Conservation (phyloP, 2,888 invertebrate species). For the Nymphalis c-album region DNA sequence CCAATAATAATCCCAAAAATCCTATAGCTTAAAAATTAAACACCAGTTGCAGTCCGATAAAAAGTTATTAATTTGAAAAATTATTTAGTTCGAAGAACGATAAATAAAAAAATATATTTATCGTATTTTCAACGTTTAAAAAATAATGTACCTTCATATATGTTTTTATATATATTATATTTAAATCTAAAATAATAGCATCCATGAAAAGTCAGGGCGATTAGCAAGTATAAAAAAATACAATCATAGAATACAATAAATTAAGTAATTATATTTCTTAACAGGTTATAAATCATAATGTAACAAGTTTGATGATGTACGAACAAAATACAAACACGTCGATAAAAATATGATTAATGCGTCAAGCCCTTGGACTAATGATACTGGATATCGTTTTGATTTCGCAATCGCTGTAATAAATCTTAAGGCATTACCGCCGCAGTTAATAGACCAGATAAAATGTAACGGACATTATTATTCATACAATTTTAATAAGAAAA, state of each 20-base stretch:
- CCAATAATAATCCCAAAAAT: no score
- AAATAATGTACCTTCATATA: no score
- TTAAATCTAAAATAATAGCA: no score
- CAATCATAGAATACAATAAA: constrained; percentile 6
- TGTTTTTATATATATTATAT: no score
- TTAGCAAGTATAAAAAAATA: no score
- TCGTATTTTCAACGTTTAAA: no score
- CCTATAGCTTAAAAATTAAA: no score
- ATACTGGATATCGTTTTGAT: constrained; percentile 58
- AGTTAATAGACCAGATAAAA: constrained; percentile 11
- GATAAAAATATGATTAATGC: constrained; percentile 63
- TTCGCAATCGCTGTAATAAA: constrained; percentile 62
- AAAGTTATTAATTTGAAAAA: no score
- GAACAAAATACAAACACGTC: constrained; percentile 51
- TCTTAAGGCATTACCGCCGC: constrained; percentile 47
- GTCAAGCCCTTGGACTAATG: constrained; percentile 63
- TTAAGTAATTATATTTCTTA: constrained; percentile 3
- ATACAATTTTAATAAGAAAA: not conserved
- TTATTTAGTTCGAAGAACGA: no score
- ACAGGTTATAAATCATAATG: constrained; percentile 18
- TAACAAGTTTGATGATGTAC: constrained; percentile 31
- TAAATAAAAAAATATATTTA: no score
- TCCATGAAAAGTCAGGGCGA: no score
- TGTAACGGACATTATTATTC: not conserved
- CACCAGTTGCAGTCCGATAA: no score